Base-by-base conservation (phyloP, 1,140 invertebrate genomes). In the Scaptomyza graminum region DNA sequence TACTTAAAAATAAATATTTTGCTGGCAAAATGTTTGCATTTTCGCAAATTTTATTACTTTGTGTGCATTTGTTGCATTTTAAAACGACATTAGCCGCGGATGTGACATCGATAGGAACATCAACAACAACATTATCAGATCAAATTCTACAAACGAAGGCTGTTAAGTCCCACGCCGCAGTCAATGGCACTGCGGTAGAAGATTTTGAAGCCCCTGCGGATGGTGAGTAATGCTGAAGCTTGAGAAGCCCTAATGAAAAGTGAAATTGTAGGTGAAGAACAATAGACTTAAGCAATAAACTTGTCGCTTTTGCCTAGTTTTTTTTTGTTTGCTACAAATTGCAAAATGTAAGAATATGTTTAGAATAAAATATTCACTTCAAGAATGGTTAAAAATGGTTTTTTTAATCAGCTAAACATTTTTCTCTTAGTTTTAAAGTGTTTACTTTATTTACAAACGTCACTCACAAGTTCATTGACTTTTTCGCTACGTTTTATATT, bases 61-160 rank as follows among this genome's bases (percentile, higher is more conserved):
- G 67, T 88, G 83, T 88, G 83, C 83, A 88, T 83, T 88, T 83
- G 79, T 59, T 88, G 83, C 83, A 88, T 88, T 88, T 88, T 88
- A 88, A 88, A 88, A 68, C 67, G 54, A 71, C 62, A 50, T 83
- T 62, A 51, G 75, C 62, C 43, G 76, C 51, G 70, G 76, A 83
- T 70, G 59, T 83, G 66, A 56, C 70, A 75, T 57, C 64, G 44
- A 49, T 62, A 61, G 59, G 71, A 69, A 56, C 57, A 47, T 11
- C 66, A 47, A 39, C 28, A 31, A 31, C 59, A 62, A 57, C 46
- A 25, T 41, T 44, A 65, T 57, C 52, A 39, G 62, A 71, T 65
- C 18, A 16, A 59, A 15, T 16, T 52, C 13, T 18, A 47, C 41
- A 62, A 41, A 49, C 67, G 59, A 54, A 64, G 55, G 52, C 79